Evolutionary conservation across 2,888 invertebrate species (phyloP).

Genomic region (Exephanes ischioxanthus): DNA sequence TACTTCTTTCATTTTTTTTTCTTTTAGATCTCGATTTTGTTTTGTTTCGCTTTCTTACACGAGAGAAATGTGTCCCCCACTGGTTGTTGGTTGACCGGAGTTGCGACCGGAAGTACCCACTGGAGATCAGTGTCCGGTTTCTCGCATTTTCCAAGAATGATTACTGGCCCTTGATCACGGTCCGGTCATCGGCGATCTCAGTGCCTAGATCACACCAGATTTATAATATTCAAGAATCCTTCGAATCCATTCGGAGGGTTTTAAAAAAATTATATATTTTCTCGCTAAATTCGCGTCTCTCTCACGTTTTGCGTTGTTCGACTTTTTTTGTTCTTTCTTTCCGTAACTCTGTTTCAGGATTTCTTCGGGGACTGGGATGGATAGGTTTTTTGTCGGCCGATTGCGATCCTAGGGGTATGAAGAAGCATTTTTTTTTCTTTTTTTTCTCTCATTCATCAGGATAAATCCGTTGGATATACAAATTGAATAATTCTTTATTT

Average conservation of each 20-base stretch:
- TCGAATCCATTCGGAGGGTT: conserved; percentile 1
- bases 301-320: conserved; percentile 11
- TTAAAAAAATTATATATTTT: not conserved
- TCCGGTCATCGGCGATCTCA: conserved; percentile 50
- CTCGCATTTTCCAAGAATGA: conserved; percentile 23
- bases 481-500: conserved; percentile 52
- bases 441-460: conserved; percentile 5
- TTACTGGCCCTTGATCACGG: conserved; percentile 37
- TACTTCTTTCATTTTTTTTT: conserved; percentile 39
- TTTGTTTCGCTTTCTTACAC: conserved; percentile 52
- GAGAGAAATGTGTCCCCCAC: conserved; percentile 23
- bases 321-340: conserved; percentile 5
- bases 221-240: conserved; percentile 51
- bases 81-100: conserved; percentile 35
- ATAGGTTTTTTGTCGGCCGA: not conserved
- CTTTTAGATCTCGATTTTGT: conserved; percentile 23
- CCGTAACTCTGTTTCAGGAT: not conserved
- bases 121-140: conserved; percentile 22
- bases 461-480: conserved; percentile 32
- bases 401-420: not conserved
- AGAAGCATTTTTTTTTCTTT: not conserved
- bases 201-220: conserved; percentile 64
- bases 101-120: conserved; percentile 11
- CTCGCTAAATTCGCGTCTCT: conserved; percentile 14
- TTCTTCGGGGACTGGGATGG: not conserved